A percentile compares a stretch with the other conserved stretches of the same genome.
Conservation (phyloP, 2,797 vertebrate genomes). For the Gallinago solitaria region DNA sequence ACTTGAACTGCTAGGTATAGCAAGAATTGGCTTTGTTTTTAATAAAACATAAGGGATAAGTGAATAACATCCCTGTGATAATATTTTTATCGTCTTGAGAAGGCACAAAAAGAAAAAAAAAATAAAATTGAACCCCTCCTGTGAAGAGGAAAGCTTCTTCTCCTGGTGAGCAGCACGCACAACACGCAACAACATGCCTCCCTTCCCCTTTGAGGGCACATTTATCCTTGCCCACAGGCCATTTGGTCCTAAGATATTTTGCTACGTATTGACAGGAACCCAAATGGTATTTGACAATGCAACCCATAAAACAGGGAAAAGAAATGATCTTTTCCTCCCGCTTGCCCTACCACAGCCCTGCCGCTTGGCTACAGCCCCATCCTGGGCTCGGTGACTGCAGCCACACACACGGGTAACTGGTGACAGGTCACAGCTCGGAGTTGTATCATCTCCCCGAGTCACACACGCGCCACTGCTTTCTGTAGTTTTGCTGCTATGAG, state of each 20-base stretch:
- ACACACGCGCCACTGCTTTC: fast-evolving
- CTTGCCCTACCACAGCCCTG: background rate
- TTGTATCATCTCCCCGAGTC: background rate
- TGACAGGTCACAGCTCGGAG: background rate
- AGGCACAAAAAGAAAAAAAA: background rate
- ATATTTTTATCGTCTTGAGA: background rate
- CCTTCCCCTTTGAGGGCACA: conserved; percentile 5
- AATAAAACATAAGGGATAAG: background rate
- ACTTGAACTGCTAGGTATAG: background rate
- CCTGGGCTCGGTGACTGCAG: background rate
- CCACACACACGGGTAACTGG: fast-evolving
- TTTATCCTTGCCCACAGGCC: conserved; percentile 20
- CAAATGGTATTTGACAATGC: conserved; percentile 24
- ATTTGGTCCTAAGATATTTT: background rate
- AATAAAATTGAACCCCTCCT: background rate
- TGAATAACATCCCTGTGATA: background rate
- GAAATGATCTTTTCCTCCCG: background rate
- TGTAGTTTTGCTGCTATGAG: background rate
- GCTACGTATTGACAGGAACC: conserved; percentile 14
- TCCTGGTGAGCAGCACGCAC: background rate
- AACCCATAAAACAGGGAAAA: background rate
- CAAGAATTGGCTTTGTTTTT: background rate
- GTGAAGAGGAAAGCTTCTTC: background rate
- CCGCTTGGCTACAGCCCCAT: background rate
- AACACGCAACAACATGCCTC: background rate